phyloP scores from a whole-genome alignment of 2,888 invertebrate species.

The Sarcophaga rosellei region DNA sequence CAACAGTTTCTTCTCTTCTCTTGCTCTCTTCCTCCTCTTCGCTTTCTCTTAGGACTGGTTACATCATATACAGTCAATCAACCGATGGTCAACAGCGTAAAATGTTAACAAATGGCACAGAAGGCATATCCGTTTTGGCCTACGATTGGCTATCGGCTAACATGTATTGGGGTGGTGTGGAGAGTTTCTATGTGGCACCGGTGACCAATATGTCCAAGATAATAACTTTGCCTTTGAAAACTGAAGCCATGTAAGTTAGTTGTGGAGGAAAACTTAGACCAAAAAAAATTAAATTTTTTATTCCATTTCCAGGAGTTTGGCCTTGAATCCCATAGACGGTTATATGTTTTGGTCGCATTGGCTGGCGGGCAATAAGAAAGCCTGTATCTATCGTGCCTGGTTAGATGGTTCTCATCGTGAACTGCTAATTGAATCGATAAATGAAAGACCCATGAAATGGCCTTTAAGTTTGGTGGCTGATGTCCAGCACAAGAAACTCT shows the following conservation, averaged over 20 bases:
- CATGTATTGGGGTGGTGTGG: constrained; percentile 90
- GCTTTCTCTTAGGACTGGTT: constrained; percentile 77
- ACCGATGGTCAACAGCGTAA: constrained; percentile 84
- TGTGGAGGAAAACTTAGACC: background rate
- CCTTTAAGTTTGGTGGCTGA: constrained; percentile 90
- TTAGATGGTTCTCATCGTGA: constrained; percentile 88
- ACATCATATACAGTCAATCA: constrained; percentile 85
- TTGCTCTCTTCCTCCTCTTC: background rate
- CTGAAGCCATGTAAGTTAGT: constrained; percentile 82
- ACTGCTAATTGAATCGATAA: constrained; percentile 84
- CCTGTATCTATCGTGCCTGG: constrained; percentile 86
- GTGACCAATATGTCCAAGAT: constrained; percentile 83
- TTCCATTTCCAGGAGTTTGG: constrained; percentile 83
- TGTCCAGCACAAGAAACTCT: constrained; percentile 83
- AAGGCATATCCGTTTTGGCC: constrained; percentile 86
- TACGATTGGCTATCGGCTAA: constrained; percentile 92
- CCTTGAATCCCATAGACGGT: constrained; percentile 86
- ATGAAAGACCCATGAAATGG: constrained; percentile 84
- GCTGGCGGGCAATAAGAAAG: constrained; percentile 81
- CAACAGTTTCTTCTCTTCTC: background rate
- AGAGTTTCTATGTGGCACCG: constrained; percentile 86
- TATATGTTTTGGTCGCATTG: constrained; percentile 91
- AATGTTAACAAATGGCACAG: constrained; percentile 84
- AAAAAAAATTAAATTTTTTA: background rate
- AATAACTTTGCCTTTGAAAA: constrained; percentile 83